These are phyloP conservation scores for Hydroisotoma schaefferi DNA, from an alignment of 2,888 invertebrate species.

Conservation along the genomic window DNA sequence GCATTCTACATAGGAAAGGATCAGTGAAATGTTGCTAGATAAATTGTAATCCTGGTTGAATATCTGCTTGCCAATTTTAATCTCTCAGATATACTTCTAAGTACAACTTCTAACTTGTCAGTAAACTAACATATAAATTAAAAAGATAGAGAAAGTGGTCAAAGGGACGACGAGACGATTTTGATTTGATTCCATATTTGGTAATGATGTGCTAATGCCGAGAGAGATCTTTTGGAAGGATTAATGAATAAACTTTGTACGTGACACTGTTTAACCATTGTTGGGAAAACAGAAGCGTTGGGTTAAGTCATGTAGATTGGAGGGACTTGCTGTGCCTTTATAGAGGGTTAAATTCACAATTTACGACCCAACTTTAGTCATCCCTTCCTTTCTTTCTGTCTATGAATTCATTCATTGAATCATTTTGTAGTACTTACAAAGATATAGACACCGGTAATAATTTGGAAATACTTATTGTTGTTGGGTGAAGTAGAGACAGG, in stretches of 20 bases:
- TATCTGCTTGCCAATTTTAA: too few relatives aligned
- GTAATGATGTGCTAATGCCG: conserved; percentile 5
- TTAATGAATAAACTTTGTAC: background rate
- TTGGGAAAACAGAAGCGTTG: conserved; percentile 5
- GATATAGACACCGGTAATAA: too few relatives aligned
- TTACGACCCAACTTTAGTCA: background rate
- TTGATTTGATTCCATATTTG: conserved; percentile 12
- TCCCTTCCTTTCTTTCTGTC: background rate
- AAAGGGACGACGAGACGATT: background rate
- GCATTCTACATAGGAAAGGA: too few relatives aligned
- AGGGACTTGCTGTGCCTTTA: too few relatives aligned
- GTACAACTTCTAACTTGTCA: too few relatives aligned
- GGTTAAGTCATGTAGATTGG: background rate
- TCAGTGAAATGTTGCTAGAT: too few relatives aligned
- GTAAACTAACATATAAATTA: too few relatives aligned
- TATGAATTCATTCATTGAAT: background rate
- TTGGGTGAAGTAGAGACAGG: background rate
- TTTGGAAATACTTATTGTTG: too few relatives aligned
- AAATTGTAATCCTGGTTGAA: too few relatives aligned
- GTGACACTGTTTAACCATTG: background rate
- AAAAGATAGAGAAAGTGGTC: conserved; percentile 6
- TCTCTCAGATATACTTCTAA: too few relatives aligned
- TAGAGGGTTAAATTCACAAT: background rate
- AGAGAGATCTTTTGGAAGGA: background rate
- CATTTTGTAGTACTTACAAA: background rate